A percentile compares a stretch with the other conserved stretches of the same genome.
Conservation (phyloP, 2,888 invertebrate genomes). For the Nesidiocoris tenuis region DNA sequence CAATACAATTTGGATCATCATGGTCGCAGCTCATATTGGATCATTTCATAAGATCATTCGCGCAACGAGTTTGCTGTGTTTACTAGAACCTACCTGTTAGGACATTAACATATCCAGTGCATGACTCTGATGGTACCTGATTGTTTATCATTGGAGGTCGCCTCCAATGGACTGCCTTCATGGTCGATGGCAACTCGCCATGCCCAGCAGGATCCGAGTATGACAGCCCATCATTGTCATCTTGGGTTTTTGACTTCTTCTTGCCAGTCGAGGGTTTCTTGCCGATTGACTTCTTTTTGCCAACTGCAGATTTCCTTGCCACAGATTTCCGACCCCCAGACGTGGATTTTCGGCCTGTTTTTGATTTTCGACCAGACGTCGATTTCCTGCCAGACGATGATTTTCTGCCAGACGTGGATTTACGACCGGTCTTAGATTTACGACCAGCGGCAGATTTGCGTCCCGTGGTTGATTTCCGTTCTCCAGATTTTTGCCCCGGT, state of each 20-base stretch:
- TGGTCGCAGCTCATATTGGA: too few species aligned
- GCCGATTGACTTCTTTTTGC: slow-evolving; percentile 1
- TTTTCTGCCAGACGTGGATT: slow-evolving; percentile 8
- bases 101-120: too few species aligned
- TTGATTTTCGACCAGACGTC: slow-evolving; percentile 10
- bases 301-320: neutral
- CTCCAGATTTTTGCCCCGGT: neutral
- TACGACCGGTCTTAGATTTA: neutral
- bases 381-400: slow-evolving; percentile 14
- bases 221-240: slow-evolving; percentile 8
- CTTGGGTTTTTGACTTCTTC: slow-evolving; percentile 11
- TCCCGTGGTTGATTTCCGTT: slow-evolving; percentile 3
- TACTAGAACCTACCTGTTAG: too few species aligned
- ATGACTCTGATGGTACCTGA: slow-evolving; percentile 2
- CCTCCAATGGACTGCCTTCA: slow-evolving; percentile 27
- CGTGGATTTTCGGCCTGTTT: slow-evolving; percentile 6
- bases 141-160: slow-evolving; percentile 16
- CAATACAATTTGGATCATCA: too few species aligned
- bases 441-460: slow-evolving; percentile 15
- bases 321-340: slow-evolving; percentile 23
- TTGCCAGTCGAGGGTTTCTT: neutral
- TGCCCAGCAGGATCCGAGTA: slow-evolving; percentile 27
- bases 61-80: too few species aligned
- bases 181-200: slow-evolving; percentile 16
- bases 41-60: too few species aligned